Conservation (phyloP, 2,113 vertebrate species). For the zebrafish (Danio rerio) region GRCz12tu NC_133186.1:29390501-29391000, state of each 20-base stretch:
- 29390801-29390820: slow-evolving; percentile 44
- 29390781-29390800: slow-evolving; percentile 51
- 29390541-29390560: background rate
- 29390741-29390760: slow-evolving; percentile 52
- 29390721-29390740: slow-evolving; percentile 18
- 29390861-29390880: slow-evolving; percentile 10
- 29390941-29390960: background rate
- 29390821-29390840: slow-evolving; percentile 43
- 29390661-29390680: slow-evolving; percentile 41
- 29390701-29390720: slow-evolving; percentile 11
- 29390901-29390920: background rate
- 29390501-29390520: background rate
- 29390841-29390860: slow-evolving; percentile 41
- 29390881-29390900: background rate
- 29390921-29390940: slow-evolving; percentile 9
- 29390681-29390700: slow-evolving; percentile 25
- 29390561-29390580: background rate
- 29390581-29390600: background rate
- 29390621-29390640: slow-evolving; percentile 25
- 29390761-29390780: slow-evolving; percentile 27
- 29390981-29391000: slow-evolving; percentile 5
- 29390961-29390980: background rate
- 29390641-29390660: background rate
- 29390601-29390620: slow-evolving; percentile 18
- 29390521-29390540: background rate